Evolutionary conservation across 2,113 vertebrate species (phyloP), one percentile per base, ranked within the genome.

Genomic region (Oriolus oriolus): DNA sequence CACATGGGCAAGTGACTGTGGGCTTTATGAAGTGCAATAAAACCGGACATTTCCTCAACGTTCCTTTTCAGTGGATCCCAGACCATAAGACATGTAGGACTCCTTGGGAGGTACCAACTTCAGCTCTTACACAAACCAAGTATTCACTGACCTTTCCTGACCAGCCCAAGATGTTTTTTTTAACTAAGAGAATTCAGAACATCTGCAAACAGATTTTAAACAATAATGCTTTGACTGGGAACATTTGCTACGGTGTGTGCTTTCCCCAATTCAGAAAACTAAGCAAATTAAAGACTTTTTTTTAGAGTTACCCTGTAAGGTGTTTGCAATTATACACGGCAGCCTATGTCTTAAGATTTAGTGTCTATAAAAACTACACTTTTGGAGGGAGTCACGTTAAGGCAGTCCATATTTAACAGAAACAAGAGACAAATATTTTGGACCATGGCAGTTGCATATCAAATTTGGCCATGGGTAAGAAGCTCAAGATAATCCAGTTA

Each of bases 1-100:
- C 7, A 20, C 20, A n/a, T 10, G 52, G 33, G 21, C 27, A 86
- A 70, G 59, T 11, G 11, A 56, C 63, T 52, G 35, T 18, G 39
- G 57, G 33, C 30, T 71, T 56, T 4, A 66, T 6, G 7, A 89
- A 81, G 37, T 33, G 42, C 11, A 31, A 6, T 35, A 60, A 8
- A 90, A 74, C 16, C 6, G 12, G 16, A 1, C n/a, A 30, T 30
- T 63, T 59, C 6, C 54, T 66, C 50, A n/a, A 4, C 0, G 0
- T 6, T 39, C 18, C 37, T 37, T 59, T 77, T 50, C 7, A 75
- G 52, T 20, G 31, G 16, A 54, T 37, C 33, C 44, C 7, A 6
- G 70, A 22, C 10, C 1, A 2, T 37, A 83, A 47, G 27, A 56
- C 17, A 70, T 18, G 52, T 3, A 16, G 50, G 50, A 35, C 27